A percentile compares a stretch with the other conserved stretches of the same genome.
Conservation (phyloP, 1,140 invertebrate genomes). For the Caerostris darwini region DNA sequence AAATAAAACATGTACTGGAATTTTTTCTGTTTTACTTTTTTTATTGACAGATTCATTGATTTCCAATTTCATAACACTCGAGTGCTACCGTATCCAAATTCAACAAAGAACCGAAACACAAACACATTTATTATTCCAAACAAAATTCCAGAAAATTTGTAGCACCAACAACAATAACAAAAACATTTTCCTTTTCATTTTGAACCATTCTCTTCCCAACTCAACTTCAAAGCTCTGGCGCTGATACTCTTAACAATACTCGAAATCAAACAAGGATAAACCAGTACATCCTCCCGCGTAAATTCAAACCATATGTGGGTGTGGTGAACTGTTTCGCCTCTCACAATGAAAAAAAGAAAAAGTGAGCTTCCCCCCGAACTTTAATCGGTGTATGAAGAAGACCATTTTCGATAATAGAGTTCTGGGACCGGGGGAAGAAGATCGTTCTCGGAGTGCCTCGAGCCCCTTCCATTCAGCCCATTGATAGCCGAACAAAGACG, state of each 20-base stretch:
- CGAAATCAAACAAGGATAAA: neutral
- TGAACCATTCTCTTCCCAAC: too few species aligned
- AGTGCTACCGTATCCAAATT: too few species aligned
- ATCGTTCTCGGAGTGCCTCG: conserved; percentile 1
- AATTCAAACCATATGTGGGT: neutral
- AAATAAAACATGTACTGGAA: too few species aligned
- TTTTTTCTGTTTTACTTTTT: too few species aligned
- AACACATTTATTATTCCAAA: too few species aligned
- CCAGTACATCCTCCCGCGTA: neutral
- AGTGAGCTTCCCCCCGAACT: neutral
- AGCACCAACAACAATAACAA: too few species aligned
- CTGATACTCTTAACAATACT: neutral
- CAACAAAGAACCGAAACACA: too few species aligned
- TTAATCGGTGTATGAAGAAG: conserved; percentile 53
- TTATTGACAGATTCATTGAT: too few species aligned
- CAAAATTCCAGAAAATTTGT: too few species aligned
- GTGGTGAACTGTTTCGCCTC: neutral
- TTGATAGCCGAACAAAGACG: conserved; percentile 46
- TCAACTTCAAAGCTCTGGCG: neutral
- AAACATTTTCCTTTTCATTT: too few species aligned
- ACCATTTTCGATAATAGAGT: conserved; percentile 53
- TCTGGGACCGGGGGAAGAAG: neutral
- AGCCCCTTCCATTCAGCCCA: neutral
- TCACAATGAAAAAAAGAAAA: neutral
- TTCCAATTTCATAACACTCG: too few species aligned